phyloP scores from a whole-genome alignment of 92 coral and sea anemone genomes.

The Pocillopora meandrina region DNA sequence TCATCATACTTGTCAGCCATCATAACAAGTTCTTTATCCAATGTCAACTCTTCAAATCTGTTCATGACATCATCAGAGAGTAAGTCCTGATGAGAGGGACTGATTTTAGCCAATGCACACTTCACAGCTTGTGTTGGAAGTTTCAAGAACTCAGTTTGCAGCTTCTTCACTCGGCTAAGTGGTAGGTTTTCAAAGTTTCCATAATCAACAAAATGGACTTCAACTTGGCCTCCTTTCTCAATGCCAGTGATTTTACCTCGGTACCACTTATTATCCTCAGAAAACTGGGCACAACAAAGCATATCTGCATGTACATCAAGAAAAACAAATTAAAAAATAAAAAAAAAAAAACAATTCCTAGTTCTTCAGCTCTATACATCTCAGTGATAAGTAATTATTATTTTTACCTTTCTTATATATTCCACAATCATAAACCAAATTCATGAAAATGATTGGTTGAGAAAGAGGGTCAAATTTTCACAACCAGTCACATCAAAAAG shows the following conservation, averaged over 20 bases:
- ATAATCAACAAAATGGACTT: constrained; percentile 90
- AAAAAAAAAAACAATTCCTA: no score
- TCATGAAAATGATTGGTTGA: no score
- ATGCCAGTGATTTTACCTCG: constrained; percentile 79
- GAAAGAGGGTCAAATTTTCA: no score
- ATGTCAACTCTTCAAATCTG: constrained; percentile 75
- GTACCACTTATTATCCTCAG: constrained; percentile 86
- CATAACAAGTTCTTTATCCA: constrained; percentile 86
- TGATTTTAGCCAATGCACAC: constrained; percentile 72
- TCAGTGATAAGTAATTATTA: no score
- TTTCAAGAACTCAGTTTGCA: constrained; percentile 76
- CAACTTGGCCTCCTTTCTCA: constrained; percentile 64
- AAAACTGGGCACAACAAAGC: constrained; percentile 85
- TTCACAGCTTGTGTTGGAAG: constrained; percentile 82
- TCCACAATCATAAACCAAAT: no score
- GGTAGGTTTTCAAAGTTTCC: constrained; percentile 86
- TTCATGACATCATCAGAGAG: constrained; percentile 61
- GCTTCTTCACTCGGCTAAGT: constrained; percentile 56
- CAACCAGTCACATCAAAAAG: no score
- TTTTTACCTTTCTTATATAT: no score
- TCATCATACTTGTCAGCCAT: constrained; percentile 78
- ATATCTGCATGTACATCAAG: constrained; percentile 42
- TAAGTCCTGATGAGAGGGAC: constrained; percentile 6
- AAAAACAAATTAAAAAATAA: no score
- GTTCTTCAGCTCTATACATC: no score